These are phyloP conservation scores for Diarsia brunnea DNA, from an alignment of 2,888 invertebrate genomes.

Conservation along the genomic window DNA sequence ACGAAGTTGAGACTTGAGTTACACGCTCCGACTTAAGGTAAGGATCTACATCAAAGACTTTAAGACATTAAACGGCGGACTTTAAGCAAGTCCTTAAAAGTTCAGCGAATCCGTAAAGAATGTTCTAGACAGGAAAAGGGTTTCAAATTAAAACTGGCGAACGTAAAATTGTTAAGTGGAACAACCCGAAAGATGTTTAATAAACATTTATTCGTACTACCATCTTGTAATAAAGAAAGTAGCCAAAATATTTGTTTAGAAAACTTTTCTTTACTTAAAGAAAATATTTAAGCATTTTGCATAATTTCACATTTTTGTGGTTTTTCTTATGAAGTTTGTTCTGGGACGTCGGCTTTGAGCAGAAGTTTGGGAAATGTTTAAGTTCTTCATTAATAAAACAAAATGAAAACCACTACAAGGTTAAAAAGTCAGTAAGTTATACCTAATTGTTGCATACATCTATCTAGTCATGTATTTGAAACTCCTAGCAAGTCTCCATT, in stretches of 20 bases:
- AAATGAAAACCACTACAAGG: slow-evolving; percentile 16
- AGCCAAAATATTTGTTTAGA: slow-evolving; percentile 53
- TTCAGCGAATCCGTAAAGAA: slow-evolving; percentile 35
- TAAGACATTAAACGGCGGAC: slow-evolving; percentile 18
- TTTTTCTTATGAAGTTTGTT: slow-evolving; percentile 50
- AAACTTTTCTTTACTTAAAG: slow-evolving; percentile 46
- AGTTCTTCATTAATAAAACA: slow-evolving; percentile 48
- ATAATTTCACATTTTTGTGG: slow-evolving; percentile 54
- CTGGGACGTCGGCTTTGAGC: slow-evolving; percentile 23
- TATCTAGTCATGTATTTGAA: not conserved
- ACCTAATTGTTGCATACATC: not conserved
- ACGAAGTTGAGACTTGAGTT: slow-evolving; percentile 34
- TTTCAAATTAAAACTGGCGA: slow-evolving; percentile 42
- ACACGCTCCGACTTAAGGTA: slow-evolving; percentile 28
- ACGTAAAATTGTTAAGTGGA: slow-evolving; percentile 19
- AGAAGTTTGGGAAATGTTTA: slow-evolving; percentile 37
- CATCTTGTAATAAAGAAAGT: slow-evolving; percentile 44
- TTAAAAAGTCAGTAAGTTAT: not conserved
- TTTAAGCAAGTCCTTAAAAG: slow-evolving; percentile 25
- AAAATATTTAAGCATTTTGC: slow-evolving; percentile 40
- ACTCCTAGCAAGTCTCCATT: not conserved
- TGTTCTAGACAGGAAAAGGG: slow-evolving; percentile 36
- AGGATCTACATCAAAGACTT: slow-evolving; percentile 41
- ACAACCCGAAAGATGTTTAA: slow-evolving; percentile 25
- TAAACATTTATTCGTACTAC: slow-evolving; percentile 41